Evolutionary conservation across 64 coral and sea anemone genomes (phyloP).

Genomic region (Astreopora myriophthalma): DNA sequence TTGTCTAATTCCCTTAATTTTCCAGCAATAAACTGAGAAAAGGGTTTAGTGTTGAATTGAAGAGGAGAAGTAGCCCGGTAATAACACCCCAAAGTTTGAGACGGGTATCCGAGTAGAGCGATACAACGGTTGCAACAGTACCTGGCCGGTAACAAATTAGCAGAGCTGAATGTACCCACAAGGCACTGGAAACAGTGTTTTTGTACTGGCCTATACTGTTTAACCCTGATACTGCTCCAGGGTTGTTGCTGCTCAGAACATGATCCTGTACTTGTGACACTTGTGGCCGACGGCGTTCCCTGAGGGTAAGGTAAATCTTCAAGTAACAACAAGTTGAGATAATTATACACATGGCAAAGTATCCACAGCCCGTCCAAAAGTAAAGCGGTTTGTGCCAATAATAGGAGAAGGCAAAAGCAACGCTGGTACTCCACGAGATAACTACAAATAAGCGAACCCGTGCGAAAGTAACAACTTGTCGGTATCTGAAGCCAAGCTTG

Average conservation of each 20-base stretch:
- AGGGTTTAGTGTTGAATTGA: background rate
- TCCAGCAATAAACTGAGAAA: background rate
- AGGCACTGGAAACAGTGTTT: background rate
- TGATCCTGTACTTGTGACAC: background rate
- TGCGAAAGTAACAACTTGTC: background rate
- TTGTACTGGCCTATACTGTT: background rate
- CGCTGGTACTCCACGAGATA: background rate
- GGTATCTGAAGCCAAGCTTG: background rate
- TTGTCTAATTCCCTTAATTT: background rate
- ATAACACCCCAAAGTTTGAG: background rate
- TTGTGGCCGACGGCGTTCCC: background rate
- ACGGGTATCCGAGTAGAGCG: background rate
- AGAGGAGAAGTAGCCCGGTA: background rate
- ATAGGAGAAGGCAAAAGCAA: background rate
- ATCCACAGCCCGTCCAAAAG: background rate
- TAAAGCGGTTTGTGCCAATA: background rate
- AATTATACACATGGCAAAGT: background rate
- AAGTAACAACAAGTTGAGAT: background rate
- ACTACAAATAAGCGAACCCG: background rate
- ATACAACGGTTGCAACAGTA: no score
- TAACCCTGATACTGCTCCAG: background rate
- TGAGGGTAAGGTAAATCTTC: background rate
- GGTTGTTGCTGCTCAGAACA: no score
- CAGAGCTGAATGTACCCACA: background rate
- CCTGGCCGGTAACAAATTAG: background rate